Base-by-base conservation (phyloP, 2,113 vertebrate genomes). In the Amphilophus citrinellus region DNA sequence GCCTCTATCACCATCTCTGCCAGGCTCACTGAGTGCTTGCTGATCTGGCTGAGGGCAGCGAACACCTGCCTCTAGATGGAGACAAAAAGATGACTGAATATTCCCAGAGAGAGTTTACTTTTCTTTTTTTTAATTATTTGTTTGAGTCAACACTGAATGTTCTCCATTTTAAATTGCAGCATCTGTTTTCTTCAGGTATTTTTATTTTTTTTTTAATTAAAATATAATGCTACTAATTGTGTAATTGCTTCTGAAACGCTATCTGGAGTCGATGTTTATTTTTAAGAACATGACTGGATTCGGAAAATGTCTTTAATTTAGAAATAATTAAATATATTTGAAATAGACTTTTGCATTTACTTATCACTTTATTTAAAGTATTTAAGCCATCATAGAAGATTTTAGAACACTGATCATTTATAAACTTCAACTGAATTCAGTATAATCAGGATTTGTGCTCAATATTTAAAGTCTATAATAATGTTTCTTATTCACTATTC, bases 1-100 rank as follows among this genome's bases (percentile, higher is more conserved):
- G 97, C 98, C 93, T 98, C 97, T 18, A 98, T 95, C 90, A 98
- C 98, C 97, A 98, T 95, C 95, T 99, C 97, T 3, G 98, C 97
- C 92, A 99, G 93, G 85, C 96, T 95, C 91, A 97, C 95, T 0
- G 97, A 99, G 94, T 98, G 98, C 75, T 99, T 99, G 76, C 97
- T 96, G 89, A 98, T 97, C 94, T 99, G 98, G 85, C 98, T 96
- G 53, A 99, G 96, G 84, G 97, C 97, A 24, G 98, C 97, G 85
- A 99, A 97, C 89, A 99, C 96, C 91, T 98, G 98, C 92, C 97
- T 96, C 98, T 99, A 93, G 81, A 89, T 22, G 88, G 93, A 84
- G 53, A 77, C 78, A 15, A 35, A 59, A 39, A 77, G 14, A 39
- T 15, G 13, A 6, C 68, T 2, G 10, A 73, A 73, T n/a, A n/a